Base-by-base conservation (phyloP, 1,140 invertebrate species). In the Drosophila biarmipes region DNA sequence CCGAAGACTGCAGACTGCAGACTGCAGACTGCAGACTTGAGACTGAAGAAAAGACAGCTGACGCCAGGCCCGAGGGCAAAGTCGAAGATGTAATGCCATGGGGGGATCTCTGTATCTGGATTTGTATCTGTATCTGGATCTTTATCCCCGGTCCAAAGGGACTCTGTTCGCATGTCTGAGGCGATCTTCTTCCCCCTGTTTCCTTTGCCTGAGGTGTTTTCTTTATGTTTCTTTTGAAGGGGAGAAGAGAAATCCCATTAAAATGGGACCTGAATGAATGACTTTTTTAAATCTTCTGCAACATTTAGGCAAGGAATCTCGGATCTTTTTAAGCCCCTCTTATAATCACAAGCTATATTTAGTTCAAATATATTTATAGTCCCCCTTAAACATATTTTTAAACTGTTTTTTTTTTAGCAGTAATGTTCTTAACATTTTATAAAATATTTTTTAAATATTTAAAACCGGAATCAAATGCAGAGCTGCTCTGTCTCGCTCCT, bases 1-100 rank as follows among this genome's bases (percentile, higher is more conserved):
- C 19, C 6, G 29, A 0, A 24, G 29, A 38, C 31, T 52, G 56
- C 0, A 57, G 29, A 45, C 40, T 45, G 15, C 2, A 35, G 59
- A 35, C 59, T 46, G 24, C 3, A 61, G 57, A n/a, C 38, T 19
- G 12, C 0, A 31, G 54, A 21, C 27, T 11, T 38, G 2, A 43
- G 27, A 3, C n/a, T 2, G 37, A 40, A 15, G 38, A 10, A 8
- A 40, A 40, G 38, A 10, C 7, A 17, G 49, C 66, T 69, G 66
- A 69, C 66, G 66, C 66, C 66, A 69, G 43, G 12, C 49, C 27
- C 19, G 66, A 11, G 64, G 42, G 63, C 51, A 69, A 69, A 69
- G 66, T 69, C 66, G 66, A 69, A 69, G n/a, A 34, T 29, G 63
- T 34, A 17, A 34, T 48, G 64, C 62, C 48, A 46, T 54, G 17